Conservation (phyloP, 2,797 vertebrate species). For the Myotis pilosus region DNA sequence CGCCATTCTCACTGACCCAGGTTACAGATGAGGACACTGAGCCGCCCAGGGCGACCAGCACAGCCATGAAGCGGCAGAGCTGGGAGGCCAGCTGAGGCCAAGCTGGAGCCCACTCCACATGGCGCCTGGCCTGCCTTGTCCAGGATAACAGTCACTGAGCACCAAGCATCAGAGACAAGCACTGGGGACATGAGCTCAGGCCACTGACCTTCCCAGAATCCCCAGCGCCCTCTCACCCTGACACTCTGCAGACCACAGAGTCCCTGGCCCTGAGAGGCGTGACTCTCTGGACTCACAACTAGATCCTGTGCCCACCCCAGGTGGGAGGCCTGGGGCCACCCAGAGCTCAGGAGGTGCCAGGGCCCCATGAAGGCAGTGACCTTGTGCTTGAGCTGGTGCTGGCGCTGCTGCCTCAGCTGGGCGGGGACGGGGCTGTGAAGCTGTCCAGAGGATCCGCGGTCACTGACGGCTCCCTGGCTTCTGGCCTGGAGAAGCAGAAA, state of each 20-base stretch:
- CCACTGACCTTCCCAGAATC: background rate
- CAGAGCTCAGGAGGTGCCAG: background rate
- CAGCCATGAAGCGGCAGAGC: background rate
- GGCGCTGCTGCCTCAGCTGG: background rate
- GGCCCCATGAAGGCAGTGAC: background rate
- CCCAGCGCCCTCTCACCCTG: background rate
- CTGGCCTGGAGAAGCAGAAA: background rate
- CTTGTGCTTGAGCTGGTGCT: background rate
- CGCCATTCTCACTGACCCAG: background rate
- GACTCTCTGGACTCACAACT: background rate
- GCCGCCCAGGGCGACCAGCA: too few species aligned
- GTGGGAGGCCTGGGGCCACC: background rate
- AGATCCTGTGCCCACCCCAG: background rate
- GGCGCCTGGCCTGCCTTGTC: background rate
- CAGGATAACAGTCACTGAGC: background rate
- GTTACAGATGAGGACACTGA: background rate
- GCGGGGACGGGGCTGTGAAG: background rate
- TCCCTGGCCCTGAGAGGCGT: background rate
- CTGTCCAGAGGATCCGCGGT: background rate
- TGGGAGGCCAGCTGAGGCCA: background rate
- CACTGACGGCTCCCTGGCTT: background rate
- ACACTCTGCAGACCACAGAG: background rate
- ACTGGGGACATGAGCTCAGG: background rate
- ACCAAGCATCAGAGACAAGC: background rate
- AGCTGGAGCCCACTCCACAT: accelerated